Base-by-base conservation (phyloP, 2,888 invertebrate genomes). In the Uropetala carovei region DNA sequence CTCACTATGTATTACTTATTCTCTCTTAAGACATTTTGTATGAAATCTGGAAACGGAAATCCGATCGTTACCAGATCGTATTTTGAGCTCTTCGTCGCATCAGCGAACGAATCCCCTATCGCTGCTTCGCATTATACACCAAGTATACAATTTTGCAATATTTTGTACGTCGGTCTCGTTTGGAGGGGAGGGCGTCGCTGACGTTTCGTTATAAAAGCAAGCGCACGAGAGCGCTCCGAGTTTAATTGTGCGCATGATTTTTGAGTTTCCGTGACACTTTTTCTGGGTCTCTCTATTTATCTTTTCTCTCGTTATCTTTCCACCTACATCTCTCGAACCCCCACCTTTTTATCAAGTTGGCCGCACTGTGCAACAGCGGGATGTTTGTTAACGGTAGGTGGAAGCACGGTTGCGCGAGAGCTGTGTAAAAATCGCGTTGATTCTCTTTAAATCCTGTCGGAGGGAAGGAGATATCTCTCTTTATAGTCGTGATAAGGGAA, bases 371-470 rank as follows among this genome's bases (percentile, higher is more conserved):
- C 27, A 89, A 30, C 27, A 89, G 89, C 43, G 43, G 18, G 27
- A 27, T 30, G 27, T 60, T 22, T 16, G 59, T 86, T 89, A 64
- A 89, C 89, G 89, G 64, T 89, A 89, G 89, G 89, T 89, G 89
- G 89, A 89, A 27, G 89, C 89, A 89, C 89, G 30, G 43, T 60
- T 14, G 30, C 64, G 43, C 64, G 89, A 14, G 68, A 43, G 9
- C 22, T 22, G n/a, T 22, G 75, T 22, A 75, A 75, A 75, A 75
- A 75, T 27, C 75, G 16, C 13, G 43, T 27, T 13, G 92, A n/a
- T 56, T 58, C 30, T 3, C 22, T 14, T 60, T 22, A 18, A 43
- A 30, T 60, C 60, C 14, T 22, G 60, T n/a, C 11, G 16, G 30
- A 18, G 68, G 43, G 64, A 75, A 11, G 27, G 85, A 30, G n/a